Conservation (phyloP, 2,888 invertebrate species). For the Chloroclysta siterata region DNA sequence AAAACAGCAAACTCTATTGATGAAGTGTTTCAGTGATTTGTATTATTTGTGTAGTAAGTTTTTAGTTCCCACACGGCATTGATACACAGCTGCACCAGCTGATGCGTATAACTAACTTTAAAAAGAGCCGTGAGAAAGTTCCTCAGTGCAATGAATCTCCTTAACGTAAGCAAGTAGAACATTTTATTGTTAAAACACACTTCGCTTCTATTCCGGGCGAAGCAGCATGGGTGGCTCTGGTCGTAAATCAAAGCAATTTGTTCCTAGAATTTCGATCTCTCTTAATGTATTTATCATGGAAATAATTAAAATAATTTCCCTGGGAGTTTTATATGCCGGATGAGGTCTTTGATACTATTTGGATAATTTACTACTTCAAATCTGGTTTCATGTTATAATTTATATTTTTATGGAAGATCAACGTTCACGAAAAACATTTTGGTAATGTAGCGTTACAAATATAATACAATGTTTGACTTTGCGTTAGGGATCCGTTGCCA, state of each 20-base stretch:
- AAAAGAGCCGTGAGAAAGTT: conserved; percentile 19
- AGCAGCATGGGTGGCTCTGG: conserved; percentile 72
- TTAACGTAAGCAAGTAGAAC: conserved; percentile 12
- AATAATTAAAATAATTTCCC: conserved; percentile 35
- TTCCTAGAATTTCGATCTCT: conserved; percentile 60
- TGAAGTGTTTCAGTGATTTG: not conserved
- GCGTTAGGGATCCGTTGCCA: too few relatives aligned
- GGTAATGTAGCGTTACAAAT: too few relatives aligned
- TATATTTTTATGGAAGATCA: not conserved
- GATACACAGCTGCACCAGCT: not conserved
- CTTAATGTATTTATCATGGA: conserved; percentile 38
- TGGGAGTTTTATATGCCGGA: conserved; percentile 23
- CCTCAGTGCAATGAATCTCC: conserved; percentile 18
- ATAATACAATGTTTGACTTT: too few relatives aligned
- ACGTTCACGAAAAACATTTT: not conserved
- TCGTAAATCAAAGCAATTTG: conserved; percentile 76
- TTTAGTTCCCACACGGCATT: not conserved
- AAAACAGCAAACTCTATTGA: too few relatives aligned
- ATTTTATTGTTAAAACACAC: conserved; percentile 41
- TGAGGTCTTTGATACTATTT: conserved; percentile 21
- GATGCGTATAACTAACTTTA: conserved; percentile 3
- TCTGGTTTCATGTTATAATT: not conserved
- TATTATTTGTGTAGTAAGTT: not conserved
- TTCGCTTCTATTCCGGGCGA: conserved; percentile 65
- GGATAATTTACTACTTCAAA: conserved; percentile 10